phyloP scores from a whole-genome alignment of 1,140 invertebrate genomes.

The Drosophila parvula region DNA sequence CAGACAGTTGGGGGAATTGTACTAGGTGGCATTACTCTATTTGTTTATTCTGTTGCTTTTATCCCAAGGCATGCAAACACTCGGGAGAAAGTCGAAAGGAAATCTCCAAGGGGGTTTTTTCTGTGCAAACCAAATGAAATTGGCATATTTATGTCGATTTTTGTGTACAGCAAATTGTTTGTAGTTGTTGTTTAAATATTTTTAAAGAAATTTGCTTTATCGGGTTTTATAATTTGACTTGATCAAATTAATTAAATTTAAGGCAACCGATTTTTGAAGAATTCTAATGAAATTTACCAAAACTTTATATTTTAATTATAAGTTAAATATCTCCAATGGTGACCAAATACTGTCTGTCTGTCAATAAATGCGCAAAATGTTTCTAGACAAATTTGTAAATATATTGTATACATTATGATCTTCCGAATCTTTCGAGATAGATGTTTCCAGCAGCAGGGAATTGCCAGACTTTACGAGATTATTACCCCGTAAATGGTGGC shows the following conservation, averaged over 20 bases:
- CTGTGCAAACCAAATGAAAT: conserved; percentile 1
- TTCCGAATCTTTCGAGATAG: too few relatives aligned
- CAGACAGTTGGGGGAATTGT: conserved; percentile 45
- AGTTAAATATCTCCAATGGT: conserved; percentile 4
- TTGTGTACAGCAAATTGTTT: neutral
- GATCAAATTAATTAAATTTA: neutral
- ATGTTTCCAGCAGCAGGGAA: conserved; percentile 2
- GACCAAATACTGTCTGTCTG: neutral
- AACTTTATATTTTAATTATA: neutral
- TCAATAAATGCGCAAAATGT: neutral
- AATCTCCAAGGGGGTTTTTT: conserved; percentile 18
- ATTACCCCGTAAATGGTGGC: neutral
- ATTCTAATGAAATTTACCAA: neutral
- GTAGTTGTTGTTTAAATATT: neutral
- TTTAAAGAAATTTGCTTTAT: neutral
- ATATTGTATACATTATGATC: conserved; percentile 4
- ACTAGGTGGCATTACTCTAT: conserved; percentile 41
- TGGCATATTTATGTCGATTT: conserved; percentile 2
- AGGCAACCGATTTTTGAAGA: neutral
- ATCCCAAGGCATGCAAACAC: neutral
- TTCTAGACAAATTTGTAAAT: neutral
- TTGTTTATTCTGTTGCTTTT: conserved; percentile 34
- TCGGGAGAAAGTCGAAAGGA: conserved; percentile 16
- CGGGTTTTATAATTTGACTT: neutral
- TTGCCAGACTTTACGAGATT: neutral